Evolutionary conservation across 2,888 invertebrate genomes (phyloP), one percentile per base, ranked within the genome.

Genomic region (Cheilosia scutellata): DNA sequence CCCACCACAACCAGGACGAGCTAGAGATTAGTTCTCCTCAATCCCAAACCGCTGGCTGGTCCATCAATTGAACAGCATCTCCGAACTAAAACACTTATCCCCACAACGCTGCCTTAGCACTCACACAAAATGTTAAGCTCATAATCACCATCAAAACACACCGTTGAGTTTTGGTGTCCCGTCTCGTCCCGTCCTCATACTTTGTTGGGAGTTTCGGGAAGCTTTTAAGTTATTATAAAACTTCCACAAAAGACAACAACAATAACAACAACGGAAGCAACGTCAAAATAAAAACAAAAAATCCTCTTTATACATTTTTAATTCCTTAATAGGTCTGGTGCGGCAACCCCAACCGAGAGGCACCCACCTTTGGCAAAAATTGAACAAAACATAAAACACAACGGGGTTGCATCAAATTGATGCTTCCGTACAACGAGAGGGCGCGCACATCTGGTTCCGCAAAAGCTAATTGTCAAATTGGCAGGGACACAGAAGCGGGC

Each of bases 191-290:
- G 29, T 9, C 11, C 49, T n/a, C 40, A 25, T 7, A 47, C 40
- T 55, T 42, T 42, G 42, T 80, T 37, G 58, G 62, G 62, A 74
- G 78, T 74, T 79, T 75, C 20, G 44, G 31, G 49, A 83, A 82
- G 86, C 86, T 86, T 86, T 86, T 86, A 86, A 86, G 86, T 86
- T 86, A 86, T 86, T 86, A 86, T 86, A 82, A 86, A 86, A 86
- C 76, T 86, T 82, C 51, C 42, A 63, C 76, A 70, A 86, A 86
- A 66, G 82, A 82, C 76, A 86, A 79, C 55, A 71, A 51, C 42
- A 31, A 75, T 11, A 5, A 6, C 25, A 4, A 13, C 29, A 20
- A 11, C 11, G 62, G 40, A 25, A 31, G 44, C 44, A 27, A 37
- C 20, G 20, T 20, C 20, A 20, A 20, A 20, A 20, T 20, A 20